Evolutionary conservation across 2,113 vertebrate species (phyloP).

Genomic region (Aplodontia rufa): DNA sequence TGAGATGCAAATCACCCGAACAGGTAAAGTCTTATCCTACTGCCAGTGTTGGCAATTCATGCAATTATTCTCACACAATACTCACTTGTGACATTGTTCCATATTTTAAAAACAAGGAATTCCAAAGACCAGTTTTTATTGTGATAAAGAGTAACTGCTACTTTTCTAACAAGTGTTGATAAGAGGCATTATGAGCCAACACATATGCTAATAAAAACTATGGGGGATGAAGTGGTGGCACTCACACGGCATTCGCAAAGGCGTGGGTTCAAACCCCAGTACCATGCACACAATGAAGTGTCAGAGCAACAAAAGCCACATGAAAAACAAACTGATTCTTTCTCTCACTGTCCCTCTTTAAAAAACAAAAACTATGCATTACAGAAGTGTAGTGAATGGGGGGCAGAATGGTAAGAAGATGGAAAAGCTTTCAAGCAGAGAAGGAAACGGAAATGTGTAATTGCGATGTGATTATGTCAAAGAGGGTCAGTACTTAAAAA

Average conservation of each 20-base stretch:
- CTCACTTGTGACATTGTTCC: conserved; percentile 2
- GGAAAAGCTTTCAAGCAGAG: conserved; percentile 61
- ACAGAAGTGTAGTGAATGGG: background rate
- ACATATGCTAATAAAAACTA: conserved; percentile 64
- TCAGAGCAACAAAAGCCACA: no score
- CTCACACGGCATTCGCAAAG: no score
- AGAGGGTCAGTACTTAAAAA: conserved; percentile 28
- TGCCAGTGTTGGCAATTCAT: background rate
- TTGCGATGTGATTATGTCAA: conserved; percentile 53
- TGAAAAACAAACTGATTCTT: no score
- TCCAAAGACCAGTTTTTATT: conserved; percentile 60
- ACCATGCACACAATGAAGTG: conserved; percentile 32
- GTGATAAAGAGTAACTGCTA: conserved; percentile 24
- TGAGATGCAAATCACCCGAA: background rate
- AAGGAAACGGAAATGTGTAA: conserved; percentile 48
- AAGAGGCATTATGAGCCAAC: conserved; percentile 67
- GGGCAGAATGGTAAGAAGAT: background rate
- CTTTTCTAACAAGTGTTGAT: conserved; percentile 61
- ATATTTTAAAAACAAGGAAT: conserved; percentile 44
- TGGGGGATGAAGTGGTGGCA: no score
- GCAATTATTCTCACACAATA: conserved; percentile 17
- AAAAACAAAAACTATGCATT: no score
- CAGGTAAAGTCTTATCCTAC: conserved; percentile 6
- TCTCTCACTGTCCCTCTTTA: no score
- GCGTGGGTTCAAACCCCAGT: no score